A percentile compares a stretch with the other conserved stretches of the same genome.
Conservation (phyloP, 1,140 invertebrate species). For the Lordiphosa stackelbergi region DNA sequence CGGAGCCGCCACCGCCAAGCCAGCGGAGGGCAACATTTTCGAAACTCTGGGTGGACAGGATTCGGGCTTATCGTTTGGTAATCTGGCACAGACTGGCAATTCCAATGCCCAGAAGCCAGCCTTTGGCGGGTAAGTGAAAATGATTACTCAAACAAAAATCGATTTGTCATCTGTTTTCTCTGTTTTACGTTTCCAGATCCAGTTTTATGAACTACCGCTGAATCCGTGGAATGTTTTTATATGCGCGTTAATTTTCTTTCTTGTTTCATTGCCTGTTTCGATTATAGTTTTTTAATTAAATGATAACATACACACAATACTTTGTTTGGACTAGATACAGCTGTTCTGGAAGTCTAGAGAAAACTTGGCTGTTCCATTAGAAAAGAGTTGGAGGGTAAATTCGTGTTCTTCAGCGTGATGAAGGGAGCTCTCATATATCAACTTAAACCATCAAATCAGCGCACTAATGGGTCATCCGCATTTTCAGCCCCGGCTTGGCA, state of each 20-base stretch:
- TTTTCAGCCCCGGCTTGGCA: too few species aligned
- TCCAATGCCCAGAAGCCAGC: constrained; percentile 62
- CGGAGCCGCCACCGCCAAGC: constrained; percentile 48
- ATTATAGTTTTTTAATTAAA: constrained; percentile 4
- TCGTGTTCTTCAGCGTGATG: too few species aligned
- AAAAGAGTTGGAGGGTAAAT: too few species aligned
- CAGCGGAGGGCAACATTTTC: constrained; percentile 78
- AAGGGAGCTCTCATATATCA: too few species aligned
- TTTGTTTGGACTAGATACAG: too few species aligned
- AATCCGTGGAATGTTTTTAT: constrained; percentile 3
- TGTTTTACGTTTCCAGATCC: constrained; percentile 22
- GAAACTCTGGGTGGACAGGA: constrained; percentile 79
- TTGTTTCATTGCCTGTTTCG: not conserved
- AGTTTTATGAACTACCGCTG: constrained; percentile 44
- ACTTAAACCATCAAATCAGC: too few species aligned
- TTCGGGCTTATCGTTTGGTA: constrained; percentile 79
- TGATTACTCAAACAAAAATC: not conserved
- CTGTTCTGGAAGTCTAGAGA: too few species aligned
- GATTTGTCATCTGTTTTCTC: not conserved
- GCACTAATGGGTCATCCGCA: too few species aligned
- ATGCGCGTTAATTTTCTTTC: too few species aligned
- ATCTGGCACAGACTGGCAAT: constrained; percentile 78
- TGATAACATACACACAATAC: not conserved
- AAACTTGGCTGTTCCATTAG: too few species aligned
- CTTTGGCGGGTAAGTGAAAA: constrained; percentile 77